Evolutionary conservation across 1,140 invertebrate genomes (phyloP), one percentile per base, ranked within the genome.

Genomic region (Drosophila burlai): DNA sequence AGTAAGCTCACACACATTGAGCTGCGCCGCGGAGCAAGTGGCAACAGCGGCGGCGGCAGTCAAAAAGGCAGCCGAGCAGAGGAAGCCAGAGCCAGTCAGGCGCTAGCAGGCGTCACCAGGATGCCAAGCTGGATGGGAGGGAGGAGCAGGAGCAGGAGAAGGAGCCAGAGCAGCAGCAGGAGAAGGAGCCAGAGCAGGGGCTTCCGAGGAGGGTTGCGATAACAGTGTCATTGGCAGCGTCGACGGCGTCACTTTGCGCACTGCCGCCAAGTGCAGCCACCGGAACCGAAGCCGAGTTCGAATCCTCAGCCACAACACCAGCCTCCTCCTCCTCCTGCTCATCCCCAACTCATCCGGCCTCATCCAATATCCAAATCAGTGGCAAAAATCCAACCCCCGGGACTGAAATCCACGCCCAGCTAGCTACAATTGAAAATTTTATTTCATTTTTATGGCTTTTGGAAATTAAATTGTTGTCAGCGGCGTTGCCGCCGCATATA

Each of bases 361-460:
- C n/a, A 55, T 52, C 71, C 67, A 34, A 73, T 60, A 73, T 13
- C 54, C 69, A 73, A 73, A 73, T 73, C 69, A 72, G 21, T 4
- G 29, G 4, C 29, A 6, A 43, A 65, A 46, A 60, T 26, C 31
- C 21, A 52, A 54, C 38, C 63, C 50, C 13, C 38, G 29, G 13
- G 16, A 11, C 34, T 24, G 45, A 18, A 63, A 43, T 73, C 67
- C 54, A 58, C 81, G 67, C 68, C 74, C 77, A 83, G 64, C 72
- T 42, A 50, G 80, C 80, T 52, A 80, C 83, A 85, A 85, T 86
- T 86, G 83, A 83, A 83, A 73, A 81, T 87, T 89, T 83, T 83
- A 83, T 87, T 89, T 83, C 80, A 80, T 75, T 87, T 87, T 87
- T 87, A 87, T 87, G 84, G 84, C 83, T 83, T 86, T 81, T 80